phyloP scores from a whole-genome alignment of 1,140 invertebrate genomes.

The Dolichoris vasculosae region DNA sequence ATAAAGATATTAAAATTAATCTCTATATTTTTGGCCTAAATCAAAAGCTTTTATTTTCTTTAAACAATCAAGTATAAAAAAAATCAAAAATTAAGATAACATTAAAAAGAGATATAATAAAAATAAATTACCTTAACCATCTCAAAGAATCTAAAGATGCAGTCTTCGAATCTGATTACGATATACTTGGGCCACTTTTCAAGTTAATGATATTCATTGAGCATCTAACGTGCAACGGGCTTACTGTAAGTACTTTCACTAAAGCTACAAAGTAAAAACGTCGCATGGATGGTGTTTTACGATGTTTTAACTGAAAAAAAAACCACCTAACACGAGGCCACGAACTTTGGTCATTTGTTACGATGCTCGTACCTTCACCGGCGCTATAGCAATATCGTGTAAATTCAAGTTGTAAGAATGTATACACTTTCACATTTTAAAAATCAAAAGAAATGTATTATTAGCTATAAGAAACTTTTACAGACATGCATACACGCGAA shows the following conservation, averaged over 20 bases:
- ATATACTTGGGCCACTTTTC: neutral
- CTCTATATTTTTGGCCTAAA: no score
- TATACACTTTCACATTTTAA: neutral
- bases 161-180: slow-evolving; percentile 15
- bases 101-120: neutral
- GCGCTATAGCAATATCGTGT: neutral
- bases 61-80: neutral
- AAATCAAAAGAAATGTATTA: no score
- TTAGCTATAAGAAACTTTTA: no score
- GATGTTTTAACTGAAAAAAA: neutral
- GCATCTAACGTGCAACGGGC: neutral
- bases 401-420: neutral
- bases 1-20: no score
- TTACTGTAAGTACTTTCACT: slow-evolving; percentile 33
- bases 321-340: slow-evolving; percentile 7
- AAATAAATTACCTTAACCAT: neutral
- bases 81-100: neutral
- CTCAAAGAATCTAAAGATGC: neutral
- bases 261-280: slow-evolving; percentile 15
- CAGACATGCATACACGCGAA: no score
- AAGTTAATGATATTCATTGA: neutral
- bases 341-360: slow-evolving; percentile 27
- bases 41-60: neutral
- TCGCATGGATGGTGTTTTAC: neutral
- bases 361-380: slow-evolving; percentile 16